Conservation (phyloP, 2,888 invertebrate species). For the Polydrusus pterygomalis region DNA sequence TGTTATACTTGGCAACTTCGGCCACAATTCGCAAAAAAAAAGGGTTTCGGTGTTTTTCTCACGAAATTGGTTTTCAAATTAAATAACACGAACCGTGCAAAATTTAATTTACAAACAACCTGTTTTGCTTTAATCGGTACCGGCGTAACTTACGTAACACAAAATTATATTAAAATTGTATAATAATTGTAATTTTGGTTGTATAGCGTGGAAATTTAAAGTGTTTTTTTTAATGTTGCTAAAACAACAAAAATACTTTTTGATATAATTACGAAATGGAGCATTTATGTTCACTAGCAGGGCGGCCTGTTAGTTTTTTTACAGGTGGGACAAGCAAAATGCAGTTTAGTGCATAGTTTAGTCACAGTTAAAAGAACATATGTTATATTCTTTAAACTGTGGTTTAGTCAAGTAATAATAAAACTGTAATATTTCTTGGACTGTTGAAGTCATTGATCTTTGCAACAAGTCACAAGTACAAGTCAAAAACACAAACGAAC, state of each 20-base stretch:
- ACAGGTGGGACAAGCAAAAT: too few relatives aligned
- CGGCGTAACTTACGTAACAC: neutral
- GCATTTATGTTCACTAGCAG: too few relatives aligned
- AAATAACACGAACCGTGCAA: constrained; percentile 24
- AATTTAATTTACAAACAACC: constrained; percentile 31
- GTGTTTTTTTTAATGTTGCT: neutral
- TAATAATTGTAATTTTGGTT: constrained; percentile 17
- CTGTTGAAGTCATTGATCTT: too few relatives aligned
- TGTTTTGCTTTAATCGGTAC: constrained; percentile 3
- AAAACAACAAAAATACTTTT: constrained; percentile 10
- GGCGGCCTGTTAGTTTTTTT: too few relatives aligned
- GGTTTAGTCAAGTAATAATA: too few relatives aligned
- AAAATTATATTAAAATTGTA: constrained; percentile 6
- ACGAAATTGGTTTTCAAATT: constrained; percentile 24
- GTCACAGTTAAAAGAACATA: too few relatives aligned
- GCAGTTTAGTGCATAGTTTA: too few relatives aligned
- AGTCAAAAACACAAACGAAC: too few relatives aligned
- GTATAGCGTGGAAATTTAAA: neutral
- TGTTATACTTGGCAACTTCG: neutral
- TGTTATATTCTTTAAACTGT: too few relatives aligned
- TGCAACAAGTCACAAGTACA: too few relatives aligned
- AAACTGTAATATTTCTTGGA: too few relatives aligned
- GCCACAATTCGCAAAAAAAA: neutral
- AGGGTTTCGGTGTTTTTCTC: constrained; percentile 4
- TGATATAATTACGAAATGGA: neutral